Conservation (phyloP, 2,797 vertebrate species). For the Rhinoraja longicauda region DNA sequence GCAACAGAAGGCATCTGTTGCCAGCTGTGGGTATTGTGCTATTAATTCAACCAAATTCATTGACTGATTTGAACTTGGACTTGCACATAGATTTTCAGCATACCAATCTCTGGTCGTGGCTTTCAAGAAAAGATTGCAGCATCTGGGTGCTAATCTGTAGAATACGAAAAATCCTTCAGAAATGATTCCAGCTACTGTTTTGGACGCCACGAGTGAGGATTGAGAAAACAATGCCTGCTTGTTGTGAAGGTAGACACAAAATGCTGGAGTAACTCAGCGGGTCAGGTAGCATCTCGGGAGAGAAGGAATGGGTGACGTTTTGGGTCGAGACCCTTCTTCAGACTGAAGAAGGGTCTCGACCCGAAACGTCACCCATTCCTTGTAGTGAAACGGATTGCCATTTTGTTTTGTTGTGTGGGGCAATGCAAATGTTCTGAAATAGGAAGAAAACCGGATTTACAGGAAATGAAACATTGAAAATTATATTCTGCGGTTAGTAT, state of each 20-base stretch:
- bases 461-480: not conserved
- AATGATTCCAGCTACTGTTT: not conserved
- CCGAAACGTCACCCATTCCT: too few relatives aligned
- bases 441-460: not conserved
- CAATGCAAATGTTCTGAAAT: not conserved
- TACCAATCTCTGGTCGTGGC: not conserved
- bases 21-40: not conserved
- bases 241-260: too few relatives aligned
- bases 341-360: too few relatives aligned
- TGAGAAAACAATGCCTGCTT: not conserved
- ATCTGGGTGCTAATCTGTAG: not conserved
- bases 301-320: too few relatives aligned
- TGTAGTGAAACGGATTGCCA: not conserved
- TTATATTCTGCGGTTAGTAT: too few relatives aligned
- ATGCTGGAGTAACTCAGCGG: too few relatives aligned
- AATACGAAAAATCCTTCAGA: not conserved
- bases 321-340: too few relatives aligned
- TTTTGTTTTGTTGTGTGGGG: not conserved
- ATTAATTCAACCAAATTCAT: not conserved
- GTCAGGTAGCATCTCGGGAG: too few relatives aligned
- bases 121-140: not conserved
- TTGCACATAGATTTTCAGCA: not conserved
- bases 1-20: too few relatives aligned
- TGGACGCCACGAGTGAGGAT: not conserved
- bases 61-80: not conserved